Conservation (phyloP, 2,113 vertebrate genomes). For the Oostethus manadensis region DNA sequence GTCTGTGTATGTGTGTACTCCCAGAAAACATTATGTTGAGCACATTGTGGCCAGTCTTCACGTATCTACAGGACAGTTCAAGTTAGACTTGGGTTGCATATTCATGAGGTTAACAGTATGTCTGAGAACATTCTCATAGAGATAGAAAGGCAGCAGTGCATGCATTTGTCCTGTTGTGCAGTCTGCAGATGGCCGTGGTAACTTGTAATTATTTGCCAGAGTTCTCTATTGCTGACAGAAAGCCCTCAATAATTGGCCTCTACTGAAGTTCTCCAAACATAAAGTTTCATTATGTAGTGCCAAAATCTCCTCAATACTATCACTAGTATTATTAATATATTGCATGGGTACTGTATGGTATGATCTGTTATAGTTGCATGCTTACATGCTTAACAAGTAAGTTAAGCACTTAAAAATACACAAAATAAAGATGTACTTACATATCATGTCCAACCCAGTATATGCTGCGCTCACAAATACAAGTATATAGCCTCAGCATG, state of each 20-base stretch:
- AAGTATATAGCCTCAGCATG: conserved; percentile 17
- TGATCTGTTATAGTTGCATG: neutral
- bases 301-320: conserved; percentile 5
- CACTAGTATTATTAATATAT: neutral
- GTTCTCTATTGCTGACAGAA: conserved; percentile 36
- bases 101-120: neutral
- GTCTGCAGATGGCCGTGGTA: conserved; percentile 53
- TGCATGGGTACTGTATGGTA: neutral
- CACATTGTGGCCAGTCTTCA: neutral
- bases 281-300: conserved; percentile 30
- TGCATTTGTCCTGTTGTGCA: conserved; percentile 22
- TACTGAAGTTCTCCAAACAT: conserved; percentile 31
- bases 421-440: neutral
- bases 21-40: neutral
- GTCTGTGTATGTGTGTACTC: conserved; percentile 13
- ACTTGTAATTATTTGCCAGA: conserved; percentile 59
- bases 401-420: neutral
- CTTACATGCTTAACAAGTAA: too few relatives aligned
- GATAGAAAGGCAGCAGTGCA: neutral
- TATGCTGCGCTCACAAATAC: conserved; percentile 5
- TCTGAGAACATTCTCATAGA: neutral
- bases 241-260: conserved; percentile 49
- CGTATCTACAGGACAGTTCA: neutral
- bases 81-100: neutral
- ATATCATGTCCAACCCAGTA: neutral